Conservation (phyloP, 2,113 vertebrate genomes). For the Caranx ignobilis region DNA sequence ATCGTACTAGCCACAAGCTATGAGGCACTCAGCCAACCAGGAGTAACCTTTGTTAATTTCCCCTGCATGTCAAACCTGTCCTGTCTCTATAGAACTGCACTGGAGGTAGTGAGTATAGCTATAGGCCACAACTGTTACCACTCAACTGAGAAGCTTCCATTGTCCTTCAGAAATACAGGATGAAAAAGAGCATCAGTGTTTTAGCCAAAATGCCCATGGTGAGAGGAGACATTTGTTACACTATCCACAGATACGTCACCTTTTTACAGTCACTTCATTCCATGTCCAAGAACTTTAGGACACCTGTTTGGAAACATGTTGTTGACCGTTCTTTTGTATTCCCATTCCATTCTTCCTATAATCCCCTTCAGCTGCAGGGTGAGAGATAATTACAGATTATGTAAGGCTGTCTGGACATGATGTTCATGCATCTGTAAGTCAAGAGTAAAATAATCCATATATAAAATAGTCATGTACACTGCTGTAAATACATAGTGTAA, state of each 20-base stretch:
- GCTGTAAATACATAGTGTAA: not conserved
- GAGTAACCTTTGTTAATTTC: slow-evolving; percentile 52
- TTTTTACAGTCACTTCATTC: slow-evolving; percentile 15
- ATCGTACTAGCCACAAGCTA: slow-evolving; percentile 63
- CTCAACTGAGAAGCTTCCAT: slow-evolving; percentile 54
- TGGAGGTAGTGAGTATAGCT: slow-evolving; percentile 53
- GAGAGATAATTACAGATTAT: slow-evolving; percentile 12
- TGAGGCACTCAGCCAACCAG: slow-evolving; percentile 40
- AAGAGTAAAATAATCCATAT: not conserved
- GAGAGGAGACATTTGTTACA: slow-evolving; percentile 70
- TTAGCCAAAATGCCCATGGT: slow-evolving; percentile 60
- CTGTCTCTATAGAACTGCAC: slow-evolving; percentile 50
- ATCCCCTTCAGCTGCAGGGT: slow-evolving; percentile 36
- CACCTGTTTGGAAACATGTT: slow-evolving; percentile 34
- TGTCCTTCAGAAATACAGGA: slow-evolving; percentile 59
- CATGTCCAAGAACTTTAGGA: not conserved
- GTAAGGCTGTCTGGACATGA: slow-evolving; percentile 18
- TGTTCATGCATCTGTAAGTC: not conserved
- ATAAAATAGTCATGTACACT: not conserved
- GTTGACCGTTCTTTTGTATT: not conserved
- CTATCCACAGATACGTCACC: slow-evolving; percentile 63
- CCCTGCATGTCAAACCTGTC: slow-evolving; percentile 48
- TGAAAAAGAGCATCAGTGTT: slow-evolving; percentile 42
- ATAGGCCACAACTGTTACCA: slow-evolving; percentile 60
- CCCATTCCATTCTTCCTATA: slow-evolving; percentile 33